Base-by-base conservation (phyloP, 2,113 vertebrate genomes). In the Nothobranchius kuhntae region DNA sequence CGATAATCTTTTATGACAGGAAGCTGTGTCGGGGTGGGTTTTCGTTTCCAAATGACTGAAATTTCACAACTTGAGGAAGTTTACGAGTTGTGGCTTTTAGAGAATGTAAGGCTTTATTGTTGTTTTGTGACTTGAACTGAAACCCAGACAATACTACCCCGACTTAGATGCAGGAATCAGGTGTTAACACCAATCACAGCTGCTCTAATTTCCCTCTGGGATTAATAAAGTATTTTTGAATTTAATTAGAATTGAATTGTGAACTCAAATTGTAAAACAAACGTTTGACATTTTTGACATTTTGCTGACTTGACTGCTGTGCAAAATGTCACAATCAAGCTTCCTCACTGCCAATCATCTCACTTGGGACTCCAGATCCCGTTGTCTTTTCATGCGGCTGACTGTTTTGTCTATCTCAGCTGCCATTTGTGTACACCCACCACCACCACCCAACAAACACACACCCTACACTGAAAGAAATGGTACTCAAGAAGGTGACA, bases 271-370 rank as follows among this genome's bases (percentile, higher is more conserved):
- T 59, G n/a, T 40, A 50, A 52, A 15, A 44, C 1, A 68, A 15
- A 53, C 53, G 7, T 71, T 60, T 61, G 26, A 9, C 55, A 67
- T 75, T 42, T 30, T 2, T 30, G 42, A 63, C 51, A 24, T 66
- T 57, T 30, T 40, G 3, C 45, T 50, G 53, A 50, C 30, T 11
- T 9, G 17, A 46, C 45, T 48, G n/a, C 45, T 17, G 30, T 30
- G 6, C 24, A 36, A 46, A n/a, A 35, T 51, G 14, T 57, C 30
- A 48, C 44, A 66, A 71, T 13, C 44, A 71, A 69, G 67, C 78
- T 50, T 54, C 55, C 42, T 75, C 74, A 77, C 71, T 70, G 80
- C 80, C 80, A 73, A 35, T 59, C 63, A 57, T 63, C 26, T 63
- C 53, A 70, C 74, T 81, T 68, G 47, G 52, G 35, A 63, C 42